Conservation (phyloP, 2,888 invertebrate genomes). For the Melanargia galathea region DNA sequence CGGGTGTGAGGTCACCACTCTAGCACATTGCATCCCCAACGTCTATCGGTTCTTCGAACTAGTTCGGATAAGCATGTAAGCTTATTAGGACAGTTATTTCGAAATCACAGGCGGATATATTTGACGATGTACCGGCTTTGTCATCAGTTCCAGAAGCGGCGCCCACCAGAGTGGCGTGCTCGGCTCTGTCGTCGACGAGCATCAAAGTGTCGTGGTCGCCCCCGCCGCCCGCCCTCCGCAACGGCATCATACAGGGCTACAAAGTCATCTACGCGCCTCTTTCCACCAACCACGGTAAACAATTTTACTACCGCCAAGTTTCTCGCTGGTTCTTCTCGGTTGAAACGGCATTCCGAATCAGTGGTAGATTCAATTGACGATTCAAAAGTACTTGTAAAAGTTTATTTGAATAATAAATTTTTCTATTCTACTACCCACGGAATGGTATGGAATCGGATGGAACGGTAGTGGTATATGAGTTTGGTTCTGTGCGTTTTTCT, state of each 20-base stretch:
- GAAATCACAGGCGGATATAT: background rate
- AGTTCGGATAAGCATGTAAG: too few relatives aligned
- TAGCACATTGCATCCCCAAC: too few relatives aligned
- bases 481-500: too few relatives aligned
- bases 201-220: conserved; percentile 88
- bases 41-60: background rate
- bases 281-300: conserved; percentile 68
- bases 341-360: too few relatives aligned
- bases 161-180: conserved; percentile 85
- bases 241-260: conserved; percentile 88
- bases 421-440: too few relatives aligned
- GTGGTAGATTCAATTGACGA: too few relatives aligned
- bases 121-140: background rate
- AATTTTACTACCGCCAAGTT: background rate
- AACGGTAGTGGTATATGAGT: too few relatives aligned
- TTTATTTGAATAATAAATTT: too few relatives aligned
- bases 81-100: too few relatives aligned
- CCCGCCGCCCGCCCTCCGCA: conserved; percentile 84
- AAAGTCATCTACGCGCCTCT: conserved; percentile 86
- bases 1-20: too few relatives aligned
- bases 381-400: too few relatives aligned
- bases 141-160: conserved; percentile 86
- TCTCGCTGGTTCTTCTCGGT: background rate
- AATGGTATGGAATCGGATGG: too few relatives aligned
- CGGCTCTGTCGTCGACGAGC: conserved; percentile 86